Evolutionary conservation across 2,113 vertebrate species (phyloP).

Genomic region (Hippocampus barbouri): DNA sequence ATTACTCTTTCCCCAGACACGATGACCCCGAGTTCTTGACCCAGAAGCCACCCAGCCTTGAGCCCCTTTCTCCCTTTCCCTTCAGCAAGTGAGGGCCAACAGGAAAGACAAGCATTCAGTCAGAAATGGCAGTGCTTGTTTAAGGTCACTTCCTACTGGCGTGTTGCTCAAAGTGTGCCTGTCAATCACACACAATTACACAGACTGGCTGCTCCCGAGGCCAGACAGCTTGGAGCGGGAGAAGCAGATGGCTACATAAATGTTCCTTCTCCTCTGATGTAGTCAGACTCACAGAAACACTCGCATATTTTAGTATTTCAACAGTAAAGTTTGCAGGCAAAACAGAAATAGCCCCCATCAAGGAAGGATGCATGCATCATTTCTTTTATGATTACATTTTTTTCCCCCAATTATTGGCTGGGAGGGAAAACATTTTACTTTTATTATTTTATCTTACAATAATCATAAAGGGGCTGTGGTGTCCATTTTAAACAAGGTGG

Average conservation of each 20-base stretch:
- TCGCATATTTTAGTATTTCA: slow-evolving; percentile 13
- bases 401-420: neutral
- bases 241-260: slow-evolving; percentile 18
- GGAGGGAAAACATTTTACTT: neutral
- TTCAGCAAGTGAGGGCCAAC: slow-evolving; percentile 27
- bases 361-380: neutral
- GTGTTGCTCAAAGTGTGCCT: slow-evolving; percentile 57
- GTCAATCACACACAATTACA: slow-evolving; percentile 65
- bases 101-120: slow-evolving; percentile 41
- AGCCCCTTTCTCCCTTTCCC: slow-evolving; percentile 42
- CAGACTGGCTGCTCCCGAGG: slow-evolving; percentile 39
- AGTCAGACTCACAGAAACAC: slow-evolving; percentile 17
- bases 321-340: neutral
- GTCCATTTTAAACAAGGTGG: too few species aligned
- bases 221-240: slow-evolving; percentile 44
- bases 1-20: slow-evolving; percentile 50
- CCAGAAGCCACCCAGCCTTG: slow-evolving; percentile 32
- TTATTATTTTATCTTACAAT: too few species aligned
- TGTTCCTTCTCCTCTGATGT: slow-evolving; percentile 31
- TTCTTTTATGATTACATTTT: neutral
- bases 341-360: neutral
- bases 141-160: slow-evolving; percentile 72
- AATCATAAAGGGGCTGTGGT: too few species aligned
- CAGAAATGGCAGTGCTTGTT: slow-evolving; percentile 60
- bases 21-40: slow-evolving; percentile 50